phyloP scores from a whole-genome alignment of 2,888 invertebrate genomes.

The Leptinotarsa haldemani region DNA sequence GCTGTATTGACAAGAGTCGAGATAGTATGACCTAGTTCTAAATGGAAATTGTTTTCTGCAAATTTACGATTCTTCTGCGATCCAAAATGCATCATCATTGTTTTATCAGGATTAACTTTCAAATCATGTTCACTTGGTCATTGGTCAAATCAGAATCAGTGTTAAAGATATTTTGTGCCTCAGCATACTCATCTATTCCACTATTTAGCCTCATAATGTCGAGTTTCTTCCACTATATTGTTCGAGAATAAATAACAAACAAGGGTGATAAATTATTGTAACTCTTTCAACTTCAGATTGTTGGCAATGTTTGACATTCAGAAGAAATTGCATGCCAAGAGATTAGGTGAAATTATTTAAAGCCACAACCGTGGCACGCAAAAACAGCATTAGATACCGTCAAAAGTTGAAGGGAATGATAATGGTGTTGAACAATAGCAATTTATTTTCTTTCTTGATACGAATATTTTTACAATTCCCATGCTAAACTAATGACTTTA shows the following conservation, averaged over 20 bases:
- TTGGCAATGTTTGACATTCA: slow-evolving; percentile 42
- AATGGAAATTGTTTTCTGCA: too few species aligned
- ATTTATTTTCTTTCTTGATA: slow-evolving; percentile 35
- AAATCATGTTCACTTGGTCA: too few species aligned
- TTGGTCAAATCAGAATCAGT: too few species aligned
- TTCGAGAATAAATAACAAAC: slow-evolving; percentile 9
- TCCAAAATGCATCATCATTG: too few species aligned
- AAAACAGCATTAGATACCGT: slow-evolving; percentile 42
- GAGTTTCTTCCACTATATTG: background rate
- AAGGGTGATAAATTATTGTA: slow-evolving; percentile 42
- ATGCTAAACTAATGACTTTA: slow-evolving; percentile 25
- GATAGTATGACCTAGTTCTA: too few species aligned
- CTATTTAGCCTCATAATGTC: background rate
- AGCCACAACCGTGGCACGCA: slow-evolving; percentile 31
- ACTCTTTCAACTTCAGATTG: slow-evolving; percentile 37
- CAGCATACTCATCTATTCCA: too few species aligned
- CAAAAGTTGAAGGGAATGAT: slow-evolving; percentile 38
- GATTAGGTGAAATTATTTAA: slow-evolving; percentile 43
- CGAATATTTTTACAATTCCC: slow-evolving; percentile 21
- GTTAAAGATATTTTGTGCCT: too few species aligned
- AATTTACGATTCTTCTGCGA: too few species aligned
- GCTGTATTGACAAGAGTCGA: too few species aligned
- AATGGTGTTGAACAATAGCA: slow-evolving; percentile 38
- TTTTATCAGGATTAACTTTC: too few species aligned
- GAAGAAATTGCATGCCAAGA: slow-evolving; percentile 45